A percentile compares a stretch with the other conserved stretches of the same genome.
These are phyloP conservation scores for Zaprionus davidi DNA, from an alignment of 1,140 invertebrate genomes.

Conservation along the genomic window DNA sequence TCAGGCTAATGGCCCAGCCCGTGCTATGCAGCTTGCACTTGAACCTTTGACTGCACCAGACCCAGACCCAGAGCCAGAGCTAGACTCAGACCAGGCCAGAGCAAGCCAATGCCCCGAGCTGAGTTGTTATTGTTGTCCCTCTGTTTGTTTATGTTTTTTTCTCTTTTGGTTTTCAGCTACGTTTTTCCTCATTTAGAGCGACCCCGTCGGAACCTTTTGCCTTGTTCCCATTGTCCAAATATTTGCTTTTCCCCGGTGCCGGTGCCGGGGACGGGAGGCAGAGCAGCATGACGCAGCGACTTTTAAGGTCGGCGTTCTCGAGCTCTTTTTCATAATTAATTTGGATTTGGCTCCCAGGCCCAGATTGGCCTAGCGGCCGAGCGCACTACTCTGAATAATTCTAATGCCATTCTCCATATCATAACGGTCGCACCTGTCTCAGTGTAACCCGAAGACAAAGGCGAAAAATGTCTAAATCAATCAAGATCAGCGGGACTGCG, in stretches of 20 bases:
- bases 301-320: slow-evolving; percentile 63
- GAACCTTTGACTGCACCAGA: slow-evolving; percentile 61
- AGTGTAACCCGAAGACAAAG: slow-evolving; percentile 42
- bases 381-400: slow-evolving; percentile 64
- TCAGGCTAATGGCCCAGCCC: slow-evolving; percentile 53
- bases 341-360: slow-evolving; percentile 62
- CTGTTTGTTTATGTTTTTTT: slow-evolving; percentile 54
- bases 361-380: slow-evolving; percentile 37
- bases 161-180: slow-evolving; percentile 35
- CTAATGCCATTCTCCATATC: slow-evolving; percentile 75
- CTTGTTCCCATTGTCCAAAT: slow-evolving; percentile 76
- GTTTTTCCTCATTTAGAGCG: slow-evolving; percentile 58
- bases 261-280: background rate
- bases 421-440: slow-evolving; percentile 63
- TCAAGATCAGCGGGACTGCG: slow-evolving; percentile 36
- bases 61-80: slow-evolving; percentile 29
- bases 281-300: slow-evolving; percentile 68
- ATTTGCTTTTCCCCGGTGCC: slow-evolving; percentile 65
- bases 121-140: slow-evolving; percentile 58
- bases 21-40: slow-evolving; percentile 73
- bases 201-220: slow-evolving; percentile 53
- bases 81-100: slow-evolving; percentile 21
- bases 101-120: slow-evolving; percentile 32
- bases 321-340: slow-evolving; percentile 74
- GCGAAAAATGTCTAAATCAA: slow-evolving; percentile 24